Evolutionary conservation across 2,888 invertebrate species (phyloP).

Genomic region (Phaedon cochleariae): DNA sequence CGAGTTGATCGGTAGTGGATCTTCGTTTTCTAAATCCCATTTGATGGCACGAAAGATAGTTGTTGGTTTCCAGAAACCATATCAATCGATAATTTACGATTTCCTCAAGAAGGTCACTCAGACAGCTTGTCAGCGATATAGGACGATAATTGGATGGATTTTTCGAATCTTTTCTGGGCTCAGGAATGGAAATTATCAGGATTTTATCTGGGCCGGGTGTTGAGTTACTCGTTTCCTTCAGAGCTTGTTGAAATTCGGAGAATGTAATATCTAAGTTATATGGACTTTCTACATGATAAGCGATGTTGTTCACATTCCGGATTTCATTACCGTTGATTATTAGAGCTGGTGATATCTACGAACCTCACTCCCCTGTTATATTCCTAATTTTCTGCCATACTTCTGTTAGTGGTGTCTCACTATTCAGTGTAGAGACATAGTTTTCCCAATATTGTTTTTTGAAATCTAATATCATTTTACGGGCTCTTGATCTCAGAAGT

Average conservation of each 20-base stretch:
- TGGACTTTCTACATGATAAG: background rate
- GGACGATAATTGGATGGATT: slow-evolving; percentile 13
- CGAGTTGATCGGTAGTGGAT: slow-evolving; percentile 22
- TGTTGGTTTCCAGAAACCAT: slow-evolving; percentile 25
- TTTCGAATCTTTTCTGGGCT: no score
- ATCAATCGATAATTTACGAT: no score
- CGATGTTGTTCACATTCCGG: no score
- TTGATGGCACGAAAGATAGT: slow-evolving; percentile 3
- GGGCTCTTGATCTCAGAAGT: slow-evolving; percentile 10
- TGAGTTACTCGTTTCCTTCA: no score
- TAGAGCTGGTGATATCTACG: no score
- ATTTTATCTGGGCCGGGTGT: no score
- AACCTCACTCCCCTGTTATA: no score
- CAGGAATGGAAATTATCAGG: slow-evolving; percentile 18
- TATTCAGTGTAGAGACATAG: slow-evolving; percentile 1
- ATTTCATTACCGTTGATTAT: no score
- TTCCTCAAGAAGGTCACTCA: slow-evolving; percentile 25
- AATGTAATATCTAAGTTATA: slow-evolving; percentile 11
- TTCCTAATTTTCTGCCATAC: no score
- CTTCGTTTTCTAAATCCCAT: slow-evolving; percentile 7
- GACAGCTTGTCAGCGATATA: slow-evolving; percentile 23
- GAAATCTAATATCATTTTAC: slow-evolving; percentile 1
- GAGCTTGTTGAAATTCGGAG: slow-evolving; percentile 12
- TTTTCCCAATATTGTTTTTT: slow-evolving; percentile 15
- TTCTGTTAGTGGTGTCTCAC: no score